Evolutionary conservation across 2,888 invertebrate genomes (phyloP).

Genomic region (Zelleria hepariella): DNA sequence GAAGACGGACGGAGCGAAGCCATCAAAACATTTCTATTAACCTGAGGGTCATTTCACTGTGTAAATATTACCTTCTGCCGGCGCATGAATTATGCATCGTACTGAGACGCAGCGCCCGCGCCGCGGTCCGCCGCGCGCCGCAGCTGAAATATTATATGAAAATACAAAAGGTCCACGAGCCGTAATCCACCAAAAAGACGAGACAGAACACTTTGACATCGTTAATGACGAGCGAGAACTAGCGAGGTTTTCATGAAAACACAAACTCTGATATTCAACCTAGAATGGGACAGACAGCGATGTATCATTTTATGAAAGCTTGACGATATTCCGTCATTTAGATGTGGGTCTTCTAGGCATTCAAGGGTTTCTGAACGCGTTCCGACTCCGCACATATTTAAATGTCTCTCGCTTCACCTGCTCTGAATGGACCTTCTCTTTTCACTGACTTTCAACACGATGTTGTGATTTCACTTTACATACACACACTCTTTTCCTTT

Average conservation of each 20-base stretch:
- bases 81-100: conserved; percentile 42
- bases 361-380: too few species aligned
- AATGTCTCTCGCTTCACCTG: conserved; percentile 17
- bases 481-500: too few species aligned
- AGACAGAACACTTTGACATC: too few species aligned
- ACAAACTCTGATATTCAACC: too few species aligned
- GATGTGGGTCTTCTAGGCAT: too few species aligned
- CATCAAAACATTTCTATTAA: conserved; percentile 41
- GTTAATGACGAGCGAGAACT: too few species aligned
- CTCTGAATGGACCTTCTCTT: conserved; percentile 27
- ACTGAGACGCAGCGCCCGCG: neutral
- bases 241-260: too few species aligned
- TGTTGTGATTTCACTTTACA: neutral
- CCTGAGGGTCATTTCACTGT: conserved; percentile 51
- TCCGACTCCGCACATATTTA: conserved; percentile 1
- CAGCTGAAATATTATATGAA: neutral
- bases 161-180: neutral
- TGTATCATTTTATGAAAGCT: too few species aligned
- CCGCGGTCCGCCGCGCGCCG: neutral
- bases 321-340: too few species aligned
- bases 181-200: too few species aligned
- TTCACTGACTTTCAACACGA: conserved; percentile 2
- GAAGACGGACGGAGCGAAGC: conserved; percentile 11
- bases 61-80: conserved; percentile 33
- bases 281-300: too few species aligned